phyloP scores from a whole-genome alignment of 2,888 invertebrate genomes.

The Thera britannica region DNA sequence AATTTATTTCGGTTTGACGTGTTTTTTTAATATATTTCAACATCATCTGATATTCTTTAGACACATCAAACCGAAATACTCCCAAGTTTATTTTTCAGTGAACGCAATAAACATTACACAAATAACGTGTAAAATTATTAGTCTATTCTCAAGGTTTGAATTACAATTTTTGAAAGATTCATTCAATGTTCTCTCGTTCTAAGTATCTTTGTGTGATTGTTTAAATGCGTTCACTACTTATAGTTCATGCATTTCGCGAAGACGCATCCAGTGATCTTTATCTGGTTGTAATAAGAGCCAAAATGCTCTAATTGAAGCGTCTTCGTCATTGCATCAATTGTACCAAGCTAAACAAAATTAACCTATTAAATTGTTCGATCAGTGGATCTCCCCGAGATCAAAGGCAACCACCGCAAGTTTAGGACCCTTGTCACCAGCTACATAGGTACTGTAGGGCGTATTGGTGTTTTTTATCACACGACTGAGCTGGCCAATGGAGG shows the following conservation, averaged over 20 bases:
- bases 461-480: conserved; percentile 34
- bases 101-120: conserved; percentile 2
- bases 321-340: not conserved
- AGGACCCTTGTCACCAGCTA: conserved; percentile 99
- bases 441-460: conserved; percentile 91
- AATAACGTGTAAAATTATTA: not conserved
- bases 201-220: not conserved
- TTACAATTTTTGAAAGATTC: too few species aligned
- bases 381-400: conserved; percentile 99
- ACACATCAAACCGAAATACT: conserved; percentile 1
- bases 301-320: too few species aligned
- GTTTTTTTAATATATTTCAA: not conserved
- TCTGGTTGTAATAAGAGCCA: not conserved
- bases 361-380: conserved; percentile 45
- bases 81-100: not conserved
- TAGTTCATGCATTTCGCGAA: not conserved
- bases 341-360: conserved; percentile 31
- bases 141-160: too few species aligned
- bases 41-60: too few species aligned
- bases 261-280: not conserved
- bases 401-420: conserved; percentile 99
- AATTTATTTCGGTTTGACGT: conserved; percentile 19
- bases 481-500: not conserved
- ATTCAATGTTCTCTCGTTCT: not conserved
- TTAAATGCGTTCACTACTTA: not conserved